phyloP scores from a whole-genome alignment of 2,888 invertebrate genomes.

The Aspidiotus rigidus region DNA sequence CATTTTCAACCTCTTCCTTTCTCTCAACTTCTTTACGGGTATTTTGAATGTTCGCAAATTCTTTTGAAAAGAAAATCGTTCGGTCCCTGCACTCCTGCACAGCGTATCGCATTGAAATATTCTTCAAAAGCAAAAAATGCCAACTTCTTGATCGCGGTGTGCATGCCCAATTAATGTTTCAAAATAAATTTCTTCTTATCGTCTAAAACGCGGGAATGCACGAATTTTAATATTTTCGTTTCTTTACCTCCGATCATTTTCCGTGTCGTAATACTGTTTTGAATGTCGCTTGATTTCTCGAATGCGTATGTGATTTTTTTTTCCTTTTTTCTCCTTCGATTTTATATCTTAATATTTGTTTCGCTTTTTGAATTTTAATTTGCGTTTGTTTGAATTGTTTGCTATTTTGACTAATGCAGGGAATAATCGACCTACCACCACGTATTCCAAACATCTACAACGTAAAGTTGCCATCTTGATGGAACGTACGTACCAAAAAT shows the following conservation, averaged over 20 bases:
- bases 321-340: constrained; percentile 34
- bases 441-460: constrained; percentile 47
- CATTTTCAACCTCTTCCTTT: too few relatives aligned
- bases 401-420: constrained; percentile 28
- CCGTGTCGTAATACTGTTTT: not conserved
- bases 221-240: too few relatives aligned
- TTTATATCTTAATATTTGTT: constrained; percentile 26
- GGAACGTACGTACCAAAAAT: constrained; percentile 45
- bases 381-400: constrained; percentile 22
- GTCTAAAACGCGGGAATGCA: too few relatives aligned
- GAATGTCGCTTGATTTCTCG: not conserved
- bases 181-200: not conserved
- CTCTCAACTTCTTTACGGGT: too few relatives aligned
- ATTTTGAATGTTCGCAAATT: too few relatives aligned
- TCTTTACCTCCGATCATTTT: too few relatives aligned
- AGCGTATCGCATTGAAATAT: too few relatives aligned
- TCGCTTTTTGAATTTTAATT: constrained; percentile 20
- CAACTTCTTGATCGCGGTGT: too few relatives aligned
- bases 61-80: too few relatives aligned
- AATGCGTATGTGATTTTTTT: constrained; percentile 38
- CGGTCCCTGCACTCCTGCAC: too few relatives aligned
- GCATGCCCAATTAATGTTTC: too few relatives aligned
- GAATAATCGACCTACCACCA: constrained; percentile 40
- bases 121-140: too few relatives aligned
- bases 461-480: constrained; percentile 46